These are phyloP conservation scores for Lasioglossum calceatum DNA, from an alignment of 2,888 invertebrate genomes.

Conservation along the genomic window DNA sequence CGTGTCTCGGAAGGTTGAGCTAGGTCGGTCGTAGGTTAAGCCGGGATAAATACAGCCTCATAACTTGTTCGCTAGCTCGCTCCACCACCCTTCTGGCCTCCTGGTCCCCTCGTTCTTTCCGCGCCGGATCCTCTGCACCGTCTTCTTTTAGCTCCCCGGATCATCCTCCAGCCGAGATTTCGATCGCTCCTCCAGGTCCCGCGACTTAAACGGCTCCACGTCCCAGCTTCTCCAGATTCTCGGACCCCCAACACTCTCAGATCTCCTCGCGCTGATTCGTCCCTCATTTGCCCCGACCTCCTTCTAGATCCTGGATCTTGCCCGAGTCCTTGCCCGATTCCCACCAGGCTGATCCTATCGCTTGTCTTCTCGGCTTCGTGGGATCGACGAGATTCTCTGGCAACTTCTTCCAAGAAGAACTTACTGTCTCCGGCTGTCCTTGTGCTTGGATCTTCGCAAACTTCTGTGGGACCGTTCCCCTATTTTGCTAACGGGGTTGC, in stretches of 20 bases:
- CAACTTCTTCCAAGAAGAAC: background rate
- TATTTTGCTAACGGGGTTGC: background rate
- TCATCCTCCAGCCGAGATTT: background rate
- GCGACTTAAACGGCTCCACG: background rate
- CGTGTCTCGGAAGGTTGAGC: constrained; percentile 57
- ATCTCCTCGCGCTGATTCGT: background rate
- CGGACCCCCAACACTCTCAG: background rate
- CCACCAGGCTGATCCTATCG: background rate
- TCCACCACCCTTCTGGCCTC: background rate
- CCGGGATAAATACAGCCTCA: constrained; percentile 76
- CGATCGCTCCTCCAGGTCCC: background rate
- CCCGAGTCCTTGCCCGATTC: background rate
- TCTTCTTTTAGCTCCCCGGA: background rate
- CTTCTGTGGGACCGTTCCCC: background rate
- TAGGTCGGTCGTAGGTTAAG: constrained; percentile 73
- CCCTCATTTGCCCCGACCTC: background rate
- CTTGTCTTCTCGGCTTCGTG: background rate
- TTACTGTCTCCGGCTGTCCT: background rate
- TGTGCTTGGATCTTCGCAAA: background rate
- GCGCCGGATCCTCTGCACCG: background rate
- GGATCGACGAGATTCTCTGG: background rate
- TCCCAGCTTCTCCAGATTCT: background rate
- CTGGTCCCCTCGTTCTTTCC: constrained; percentile 8
- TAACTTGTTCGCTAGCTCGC: constrained; percentile 46
- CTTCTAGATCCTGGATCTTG: constrained; percentile 53